A percentile compares a stretch with the other conserved stretches of the same genome.
These are phyloP conservation scores for Rhaphigaster nebulosa DNA, from an alignment of 2,888 invertebrate genomes.

Conservation along the genomic window DNA sequence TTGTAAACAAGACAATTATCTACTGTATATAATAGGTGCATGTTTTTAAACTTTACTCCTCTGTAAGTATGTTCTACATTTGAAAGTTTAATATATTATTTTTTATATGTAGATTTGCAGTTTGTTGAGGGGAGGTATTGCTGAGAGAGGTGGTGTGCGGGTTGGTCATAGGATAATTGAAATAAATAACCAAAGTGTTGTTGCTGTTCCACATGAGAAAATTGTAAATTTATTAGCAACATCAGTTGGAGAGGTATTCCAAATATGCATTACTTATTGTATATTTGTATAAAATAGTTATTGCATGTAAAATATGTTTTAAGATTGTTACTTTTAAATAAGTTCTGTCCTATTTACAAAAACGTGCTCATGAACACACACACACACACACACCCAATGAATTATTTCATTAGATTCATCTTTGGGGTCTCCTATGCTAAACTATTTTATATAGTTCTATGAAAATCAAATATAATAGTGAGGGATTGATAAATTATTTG, in stretches of 20 bases:
- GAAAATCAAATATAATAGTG: no score
- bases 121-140: conserved; percentile 96
- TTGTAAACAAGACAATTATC: background rate
- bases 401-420: no score
- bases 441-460: no score
- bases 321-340: background rate
- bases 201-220: conserved; percentile 99
- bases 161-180: conserved; percentile 99
- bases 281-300: no score
- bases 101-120: conserved; percentile 88
- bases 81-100: background rate
- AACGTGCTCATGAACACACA: background rate
- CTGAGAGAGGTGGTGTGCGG: conserved; percentile 97
- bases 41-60: conserved; percentile 9
- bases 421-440: no score
- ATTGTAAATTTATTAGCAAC: conserved; percentile 99
- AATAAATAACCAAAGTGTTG: conserved; percentile 99
- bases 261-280: background rate
- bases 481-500: no score
- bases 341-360: background rate
- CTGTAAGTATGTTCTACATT: background rate
- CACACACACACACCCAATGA: background rate
- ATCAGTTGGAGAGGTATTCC: conserved; percentile 95
- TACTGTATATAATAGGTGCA: background rate
- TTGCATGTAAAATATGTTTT: background rate